A percentile compares a stretch with the other conserved stretches of the same genome.
Conservation (phyloP, 2,797 vertebrate species). For the Podargus strigoides region DNA sequence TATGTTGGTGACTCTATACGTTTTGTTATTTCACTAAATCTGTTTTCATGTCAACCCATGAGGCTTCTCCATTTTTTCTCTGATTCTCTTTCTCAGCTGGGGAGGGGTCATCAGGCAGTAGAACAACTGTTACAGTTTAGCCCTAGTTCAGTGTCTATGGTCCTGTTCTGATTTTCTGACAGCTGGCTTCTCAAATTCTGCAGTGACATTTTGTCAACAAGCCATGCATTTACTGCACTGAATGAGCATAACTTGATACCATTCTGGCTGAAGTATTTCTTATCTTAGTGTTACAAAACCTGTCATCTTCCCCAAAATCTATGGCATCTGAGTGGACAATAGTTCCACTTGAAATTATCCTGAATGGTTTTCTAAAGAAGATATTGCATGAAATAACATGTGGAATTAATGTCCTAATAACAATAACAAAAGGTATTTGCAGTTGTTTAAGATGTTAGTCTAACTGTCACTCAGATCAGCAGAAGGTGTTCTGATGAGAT, state of each 20-base stretch:
- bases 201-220: background rate
- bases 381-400: background rate
- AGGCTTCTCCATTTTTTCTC: too few species aligned
- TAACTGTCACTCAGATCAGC: background rate
- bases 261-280: background rate
- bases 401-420: background rate
- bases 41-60: too few species aligned
- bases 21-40: too few species aligned
- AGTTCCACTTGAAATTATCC: background rate
- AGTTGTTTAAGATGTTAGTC: background rate
- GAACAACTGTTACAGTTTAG: too few species aligned
- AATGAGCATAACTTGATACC: background rate
- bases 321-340: background rate
- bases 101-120: too few species aligned
- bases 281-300: background rate
- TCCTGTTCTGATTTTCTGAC: background rate
- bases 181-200: background rate
- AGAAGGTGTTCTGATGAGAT: background rate
- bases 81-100: too few species aligned
- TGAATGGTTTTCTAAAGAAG: background rate
- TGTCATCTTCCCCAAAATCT: background rate
- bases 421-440: background rate
- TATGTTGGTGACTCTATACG: too few species aligned
- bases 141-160: background rate
- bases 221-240: background rate